Evolutionary conservation across 1,140 invertebrate species (phyloP).

Genomic region (Rhizoglyphus robini): DNA sequence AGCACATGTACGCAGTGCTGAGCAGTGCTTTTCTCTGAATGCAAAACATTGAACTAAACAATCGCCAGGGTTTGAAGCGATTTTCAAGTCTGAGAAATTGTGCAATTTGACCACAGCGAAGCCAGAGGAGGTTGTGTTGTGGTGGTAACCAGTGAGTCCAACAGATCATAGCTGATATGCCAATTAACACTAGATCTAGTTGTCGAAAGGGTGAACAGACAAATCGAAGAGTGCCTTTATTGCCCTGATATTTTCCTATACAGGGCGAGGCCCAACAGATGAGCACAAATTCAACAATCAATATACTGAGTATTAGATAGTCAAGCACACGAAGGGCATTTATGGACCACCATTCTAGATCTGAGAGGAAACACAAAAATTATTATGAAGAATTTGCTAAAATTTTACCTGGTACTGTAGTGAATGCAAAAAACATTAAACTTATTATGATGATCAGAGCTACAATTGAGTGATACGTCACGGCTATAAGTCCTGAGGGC

Average conservation of each 20-base stretch:
- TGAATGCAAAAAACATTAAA: slow-evolving; percentile 3
- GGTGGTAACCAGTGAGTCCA: background rate
- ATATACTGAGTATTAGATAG: background rate
- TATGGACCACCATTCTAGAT: background rate
- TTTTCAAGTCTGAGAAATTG: background rate
- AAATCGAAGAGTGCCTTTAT: background rate
- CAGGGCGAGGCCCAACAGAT: background rate
- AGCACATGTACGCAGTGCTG: background rate
- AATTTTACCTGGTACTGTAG: background rate
- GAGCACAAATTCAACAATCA: background rate
- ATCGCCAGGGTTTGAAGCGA: slow-evolving; percentile 12
- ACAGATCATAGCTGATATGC: background rate
- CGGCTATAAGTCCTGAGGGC: background rate
- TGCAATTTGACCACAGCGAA: slow-evolving; percentile 2
- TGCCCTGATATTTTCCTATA: background rate
- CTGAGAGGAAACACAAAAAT: background rate
- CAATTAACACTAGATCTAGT: slow-evolving; percentile 1
- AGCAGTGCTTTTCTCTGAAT: background rate
- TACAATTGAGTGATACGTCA: background rate
- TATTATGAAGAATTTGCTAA: background rate
- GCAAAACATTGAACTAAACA: background rate
- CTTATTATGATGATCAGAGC: background rate
- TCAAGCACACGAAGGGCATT: background rate
- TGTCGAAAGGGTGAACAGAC: background rate
- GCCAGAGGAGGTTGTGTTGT: background rate